Base-by-base conservation (phyloP, 1,140 invertebrate genomes). In the Pantala flavescens region DNA sequence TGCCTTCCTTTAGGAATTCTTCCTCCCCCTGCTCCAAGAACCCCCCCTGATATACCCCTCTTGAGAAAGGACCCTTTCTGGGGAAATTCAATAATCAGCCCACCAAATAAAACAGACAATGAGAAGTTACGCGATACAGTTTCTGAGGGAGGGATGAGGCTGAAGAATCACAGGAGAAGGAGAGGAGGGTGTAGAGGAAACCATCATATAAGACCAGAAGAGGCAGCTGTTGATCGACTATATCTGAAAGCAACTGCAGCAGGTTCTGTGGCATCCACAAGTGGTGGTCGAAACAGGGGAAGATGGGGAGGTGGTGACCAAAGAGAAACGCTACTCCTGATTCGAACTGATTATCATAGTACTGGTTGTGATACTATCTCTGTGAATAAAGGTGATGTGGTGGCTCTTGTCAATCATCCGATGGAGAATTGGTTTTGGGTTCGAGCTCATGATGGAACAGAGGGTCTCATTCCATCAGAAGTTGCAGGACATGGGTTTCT, bases 381-480 rank as follows among this genome's bases (percentile, higher is more conserved):
- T 43, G 90, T 93, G 14, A 80, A 82, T 55, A 88, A 90, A 78
- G 91, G 90, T 7, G 91, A 93, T 77, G 90, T 92, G 11, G 90
- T 93, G 0, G 86, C 86, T 42, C 80, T 93, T 55, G 81, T 91
- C 0, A 83, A 83, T 75, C 82, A 82, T 7, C 81, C 82, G 19
- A 75, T 84, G 0, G 83, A 81, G 7, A 88, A 90, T 72, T 92
- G 90, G 90, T 92, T 91, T 81, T 92, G 88, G 82, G 87, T 93
- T 0, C 84, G 85, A 78, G 88, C 88, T 71, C 85, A 85, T 74
- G 87, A 90, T 77, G 90, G 90, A 0, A 84, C 81, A 71, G 89
- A 91, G 78, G 91, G 91, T 63, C 91, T 90, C 75, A 92, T 93
- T 76, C 91, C 91, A 0, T 89, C 90, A n/a, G 86, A 85, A 23